Evolutionary conservation across 2,113 vertebrate genomes (phyloP).

Genomic region (Poecilia latipinna): DNA sequence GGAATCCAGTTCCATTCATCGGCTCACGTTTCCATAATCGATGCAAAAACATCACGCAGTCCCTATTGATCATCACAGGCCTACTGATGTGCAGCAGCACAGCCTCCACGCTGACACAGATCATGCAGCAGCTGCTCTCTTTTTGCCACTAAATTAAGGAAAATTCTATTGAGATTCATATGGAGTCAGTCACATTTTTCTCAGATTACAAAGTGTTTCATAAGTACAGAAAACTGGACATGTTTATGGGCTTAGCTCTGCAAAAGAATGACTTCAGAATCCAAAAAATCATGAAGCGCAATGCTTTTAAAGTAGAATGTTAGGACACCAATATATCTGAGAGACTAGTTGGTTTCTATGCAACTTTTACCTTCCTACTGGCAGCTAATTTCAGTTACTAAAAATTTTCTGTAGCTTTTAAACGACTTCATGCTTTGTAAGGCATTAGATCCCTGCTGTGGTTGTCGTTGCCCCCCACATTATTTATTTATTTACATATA

Average conservation of each 20-base stretch:
- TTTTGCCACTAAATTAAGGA: slow-evolving; percentile 58
- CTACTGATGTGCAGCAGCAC: slow-evolving; percentile 74
- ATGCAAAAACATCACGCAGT: slow-evolving; percentile 82
- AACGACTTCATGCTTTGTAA: slow-evolving; percentile 53
- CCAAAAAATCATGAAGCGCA: background rate
- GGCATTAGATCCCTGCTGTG: slow-evolving; percentile 54
- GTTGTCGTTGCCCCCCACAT: slow-evolving; percentile 57
- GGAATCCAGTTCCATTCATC: slow-evolving; percentile 79
- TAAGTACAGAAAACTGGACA: background rate
- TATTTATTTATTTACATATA: slow-evolving; percentile 56
- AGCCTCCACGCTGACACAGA: slow-evolving; percentile 66
- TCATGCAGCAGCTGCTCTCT: slow-evolving; percentile 70
- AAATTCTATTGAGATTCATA: slow-evolving; percentile 57
- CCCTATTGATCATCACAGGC: slow-evolving; percentile 82
- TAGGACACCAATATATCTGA: background rate
- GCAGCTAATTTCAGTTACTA: too few species aligned
- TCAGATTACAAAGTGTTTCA: background rate
- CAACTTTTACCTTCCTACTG: slow-evolving; percentile 34
- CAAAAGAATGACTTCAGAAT: background rate
- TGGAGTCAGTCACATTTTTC: slow-evolving; percentile 56
- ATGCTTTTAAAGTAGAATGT: background rate
- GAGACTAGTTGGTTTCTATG: background rate
- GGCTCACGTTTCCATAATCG: slow-evolving; percentile 82
- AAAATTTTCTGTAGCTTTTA: background rate
- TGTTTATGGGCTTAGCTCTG: background rate